Conservation (phyloP, 1,140 invertebrate species). For the Stenopsyche tienmushanensis region DNA sequence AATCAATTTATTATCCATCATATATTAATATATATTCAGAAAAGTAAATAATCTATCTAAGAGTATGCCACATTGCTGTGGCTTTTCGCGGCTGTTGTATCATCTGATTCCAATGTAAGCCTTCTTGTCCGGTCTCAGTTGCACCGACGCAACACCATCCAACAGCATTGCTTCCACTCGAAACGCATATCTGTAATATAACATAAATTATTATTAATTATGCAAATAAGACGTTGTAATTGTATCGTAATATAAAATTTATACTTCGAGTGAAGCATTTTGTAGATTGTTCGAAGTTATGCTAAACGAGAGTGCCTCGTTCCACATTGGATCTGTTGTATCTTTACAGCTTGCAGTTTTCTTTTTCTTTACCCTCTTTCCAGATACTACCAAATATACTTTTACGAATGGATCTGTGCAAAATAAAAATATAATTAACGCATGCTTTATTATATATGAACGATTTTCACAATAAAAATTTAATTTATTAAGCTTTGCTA, state of each 20-base stretch:
- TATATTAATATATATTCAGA: too few relatives aligned
- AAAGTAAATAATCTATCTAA: too few relatives aligned
- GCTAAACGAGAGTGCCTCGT: slow-evolving; percentile 91
- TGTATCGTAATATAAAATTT: slow-evolving; percentile 2
- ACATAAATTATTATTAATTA: slow-evolving; percentile 8
- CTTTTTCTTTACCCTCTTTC: slow-evolving; percentile 82
- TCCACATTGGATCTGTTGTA: slow-evolving; percentile 90
- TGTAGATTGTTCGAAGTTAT: slow-evolving; percentile 68
- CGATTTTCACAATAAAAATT: neutral
- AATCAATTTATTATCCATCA: too few relatives aligned
- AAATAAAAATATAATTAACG: slow-evolving; percentile 42
- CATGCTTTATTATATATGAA: neutral
- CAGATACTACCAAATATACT: slow-evolving; percentile 83
- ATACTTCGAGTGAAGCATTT: slow-evolving; percentile 75
- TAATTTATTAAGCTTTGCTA: neutral
- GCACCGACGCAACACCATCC: slow-evolving; percentile 72
- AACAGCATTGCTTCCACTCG: slow-evolving; percentile 65
- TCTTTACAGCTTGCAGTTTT: slow-evolving; percentile 88
- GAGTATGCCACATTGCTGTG: slow-evolving; percentile 81
- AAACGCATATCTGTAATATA: slow-evolving; percentile 54
- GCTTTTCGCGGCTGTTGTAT: slow-evolving; percentile 77
- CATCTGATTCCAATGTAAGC: slow-evolving; percentile 80
- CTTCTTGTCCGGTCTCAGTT: slow-evolving; percentile 60
- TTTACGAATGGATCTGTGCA: slow-evolving; percentile 86
- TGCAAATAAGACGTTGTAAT: neutral